Evolutionary conservation across 2,797 vertebrate species (phyloP).

Genomic region (Neoniphon sammara): DNA sequence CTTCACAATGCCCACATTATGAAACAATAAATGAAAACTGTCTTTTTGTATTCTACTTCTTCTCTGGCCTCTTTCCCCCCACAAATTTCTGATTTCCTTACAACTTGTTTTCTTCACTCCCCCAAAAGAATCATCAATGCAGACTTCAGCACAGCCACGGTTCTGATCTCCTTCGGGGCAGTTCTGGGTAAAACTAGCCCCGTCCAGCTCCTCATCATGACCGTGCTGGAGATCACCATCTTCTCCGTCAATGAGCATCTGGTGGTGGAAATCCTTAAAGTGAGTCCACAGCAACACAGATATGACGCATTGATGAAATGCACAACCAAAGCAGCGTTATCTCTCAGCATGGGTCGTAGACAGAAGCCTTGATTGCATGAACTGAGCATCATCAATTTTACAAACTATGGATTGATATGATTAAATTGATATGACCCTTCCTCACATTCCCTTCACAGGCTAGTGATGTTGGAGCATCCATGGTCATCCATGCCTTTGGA

Average conservation of each 20-base stretch:
- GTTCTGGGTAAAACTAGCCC: constrained; percentile 96
- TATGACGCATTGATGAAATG: background rate
- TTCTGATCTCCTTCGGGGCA: constrained; percentile 97
- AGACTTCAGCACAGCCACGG: constrained; percentile 95
- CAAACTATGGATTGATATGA: background rate
- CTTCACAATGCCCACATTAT: no score
- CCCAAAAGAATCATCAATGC: constrained; percentile 91
- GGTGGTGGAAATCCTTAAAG: constrained; percentile 73
- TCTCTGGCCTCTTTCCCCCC: background rate
- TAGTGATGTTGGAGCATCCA: constrained; percentile 91
- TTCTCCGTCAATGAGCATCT: constrained; percentile 91
- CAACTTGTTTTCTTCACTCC: constrained; percentile 6
- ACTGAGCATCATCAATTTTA: background rate
- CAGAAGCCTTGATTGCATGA: background rate
- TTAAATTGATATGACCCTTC: background rate
- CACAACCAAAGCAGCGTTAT: background rate
- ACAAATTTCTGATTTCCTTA: constrained; percentile 2
- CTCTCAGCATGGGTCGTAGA: background rate
- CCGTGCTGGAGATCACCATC: constrained; percentile 90
- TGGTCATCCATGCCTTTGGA: constrained; percentile 96
- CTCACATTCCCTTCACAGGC: constrained; percentile 80
- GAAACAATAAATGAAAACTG: no score
- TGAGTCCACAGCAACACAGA: constrained; percentile 62
- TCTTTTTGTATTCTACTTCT: background rate
- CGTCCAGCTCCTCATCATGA: constrained; percentile 93